Percentiles rank a stretch among this genome's conserved stretches.
Evolutionary conservation across 2,888 invertebrate species (phyloP).

Genomic region (Diaphora mendica): DNA sequence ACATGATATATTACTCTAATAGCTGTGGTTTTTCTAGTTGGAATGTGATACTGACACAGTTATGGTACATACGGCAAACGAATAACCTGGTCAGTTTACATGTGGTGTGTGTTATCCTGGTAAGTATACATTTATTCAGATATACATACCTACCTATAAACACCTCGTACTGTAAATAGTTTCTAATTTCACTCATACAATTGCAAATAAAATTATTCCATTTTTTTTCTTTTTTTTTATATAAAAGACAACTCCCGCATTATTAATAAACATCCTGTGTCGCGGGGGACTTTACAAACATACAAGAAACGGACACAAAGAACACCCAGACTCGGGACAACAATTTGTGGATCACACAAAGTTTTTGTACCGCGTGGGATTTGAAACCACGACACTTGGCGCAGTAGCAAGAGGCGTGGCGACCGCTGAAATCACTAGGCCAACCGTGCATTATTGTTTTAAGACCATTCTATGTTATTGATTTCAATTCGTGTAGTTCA

Average conservation of each 20-base stretch:
- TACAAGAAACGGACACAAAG: too few species aligned
- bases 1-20: not conserved
- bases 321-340: too few species aligned
- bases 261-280: too few species aligned
- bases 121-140: not conserved
- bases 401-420: too few species aligned
- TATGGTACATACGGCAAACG: not conserved
- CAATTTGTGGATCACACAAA: too few species aligned
- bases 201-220: not conserved
- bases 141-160: not conserved
- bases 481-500: not conserved
- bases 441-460: too few species aligned
- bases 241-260: too few species aligned
- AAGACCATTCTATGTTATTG: not conserved
- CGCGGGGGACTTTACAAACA: too few species aligned
- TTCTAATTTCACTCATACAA: not conserved
- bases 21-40: not conserved
- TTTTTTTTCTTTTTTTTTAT: too few species aligned
- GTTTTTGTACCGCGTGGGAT: too few species aligned
- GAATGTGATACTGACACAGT: not conserved
- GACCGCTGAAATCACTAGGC: too few species aligned
- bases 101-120: not conserved
- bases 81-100: not conserved
- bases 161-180: not conserved
- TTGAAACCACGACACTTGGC: too few species aligned